Base-by-base conservation (phyloP, 2,113 vertebrate genomes). In the Neolamprologus kungweensis region DNA sequence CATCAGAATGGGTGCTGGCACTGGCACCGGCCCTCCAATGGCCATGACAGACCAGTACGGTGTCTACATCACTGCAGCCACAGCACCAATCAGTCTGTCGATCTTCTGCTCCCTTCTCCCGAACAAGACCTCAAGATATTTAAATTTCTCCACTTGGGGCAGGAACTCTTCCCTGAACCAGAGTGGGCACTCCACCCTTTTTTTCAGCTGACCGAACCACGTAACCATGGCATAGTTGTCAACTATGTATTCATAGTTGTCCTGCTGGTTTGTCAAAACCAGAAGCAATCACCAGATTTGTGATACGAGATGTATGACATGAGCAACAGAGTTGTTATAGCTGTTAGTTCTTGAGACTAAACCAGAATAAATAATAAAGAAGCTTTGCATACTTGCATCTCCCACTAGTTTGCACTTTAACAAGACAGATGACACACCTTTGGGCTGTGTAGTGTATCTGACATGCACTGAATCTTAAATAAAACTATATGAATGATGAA, bases 21-120 rank as follows among this genome's bases (percentile, higher is more conserved):
- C n/a, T 23, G n/a, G 1, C 1, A 3, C n/a, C 10, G 1, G 53
- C 0, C 53, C 53, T 54, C 53, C n/a, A 21, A 7, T 21, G n/a
- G 53, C n/a, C 51, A 21, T 6, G 10, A 54, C 5, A 53, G 51
- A 53, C 19, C 51, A 53, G 3, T 53, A 54, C 51, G 2, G n/a
- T 21, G 51, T 21, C 51, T 21, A 21, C 10, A 10, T 53, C 51
- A n/a, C 51, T 53, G 51, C 51, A n/a, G 51, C 51, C 19, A 10
- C 51, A n/a, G 0, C 51, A 53, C 19, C 51, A 53, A 21, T 53
- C 19, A n/a, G 1, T 53, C 50, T 53, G 50, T 53, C 2, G 9
- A 53, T 53, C 0, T 53, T 19, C 50, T 53, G 9, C 50, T 53
- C 17, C 50, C 50, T 51, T 51, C 50, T 51, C 19, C 50, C 8